Conservation (phyloP, 2,888 invertebrate genomes). For the Periphyllus acericola region DNA sequence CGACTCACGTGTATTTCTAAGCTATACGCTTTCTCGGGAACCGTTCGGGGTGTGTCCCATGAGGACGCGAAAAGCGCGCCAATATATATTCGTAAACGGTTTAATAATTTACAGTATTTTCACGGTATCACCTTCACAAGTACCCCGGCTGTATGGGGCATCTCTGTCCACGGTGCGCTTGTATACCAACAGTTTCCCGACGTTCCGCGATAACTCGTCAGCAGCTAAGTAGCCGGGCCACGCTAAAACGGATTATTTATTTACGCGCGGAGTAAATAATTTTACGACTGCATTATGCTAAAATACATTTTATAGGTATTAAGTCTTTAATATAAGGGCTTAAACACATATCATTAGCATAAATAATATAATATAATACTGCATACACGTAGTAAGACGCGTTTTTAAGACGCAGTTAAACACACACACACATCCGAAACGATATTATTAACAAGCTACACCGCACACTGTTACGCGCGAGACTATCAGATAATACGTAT, state of each 20-base stretch:
- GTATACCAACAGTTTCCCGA: neutral
- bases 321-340: constrained; percentile 7
- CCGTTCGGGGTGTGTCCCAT: no score
- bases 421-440: neutral
- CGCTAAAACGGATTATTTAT: constrained; percentile 21
- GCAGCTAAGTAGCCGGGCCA: neutral
- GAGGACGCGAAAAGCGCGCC: no score
- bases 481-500: no score
- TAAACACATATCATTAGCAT: constrained; percentile 21
- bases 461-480: neutral
- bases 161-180: no score
- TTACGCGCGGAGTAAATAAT: neutral
- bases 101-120: no score
- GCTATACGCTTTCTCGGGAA: no score
- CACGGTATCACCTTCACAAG: no score
- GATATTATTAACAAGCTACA: neutral
- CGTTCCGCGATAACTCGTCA: neutral
- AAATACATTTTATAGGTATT: neutral
- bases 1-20: no score
- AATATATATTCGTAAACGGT: no score
- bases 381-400: neutral
- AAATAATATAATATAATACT: neutral
- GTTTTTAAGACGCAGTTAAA: neutral
- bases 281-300: neutral
- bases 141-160: no score